Percentiles rank a stretch among this genome's conserved stretches.
Evolutionary conservation across 2,113 vertebrate genomes (phyloP).

Genomic region (Beaufortia kweichowensis): DNA sequence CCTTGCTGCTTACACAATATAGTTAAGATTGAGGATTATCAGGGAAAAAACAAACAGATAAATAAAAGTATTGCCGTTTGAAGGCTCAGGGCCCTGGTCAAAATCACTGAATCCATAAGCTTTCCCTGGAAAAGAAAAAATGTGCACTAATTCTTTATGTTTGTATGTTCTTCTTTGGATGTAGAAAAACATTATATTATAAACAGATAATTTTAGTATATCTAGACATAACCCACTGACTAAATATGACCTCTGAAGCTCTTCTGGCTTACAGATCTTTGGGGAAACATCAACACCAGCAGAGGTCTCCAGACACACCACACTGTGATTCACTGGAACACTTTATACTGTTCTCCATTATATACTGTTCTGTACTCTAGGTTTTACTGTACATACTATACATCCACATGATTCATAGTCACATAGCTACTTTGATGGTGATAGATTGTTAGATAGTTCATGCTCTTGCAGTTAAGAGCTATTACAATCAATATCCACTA

Average conservation of each 20-base stretch:
- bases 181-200: too few relatives aligned
- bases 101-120: too few relatives aligned
- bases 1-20: too few relatives aligned
- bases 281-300: neutral
- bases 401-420: too few relatives aligned
- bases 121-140: too few relatives aligned
- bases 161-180: too few relatives aligned
- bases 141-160: too few relatives aligned
- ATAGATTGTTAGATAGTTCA: neutral
- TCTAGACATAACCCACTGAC: neutral
- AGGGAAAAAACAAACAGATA: too few relatives aligned
- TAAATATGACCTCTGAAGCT: neutral
- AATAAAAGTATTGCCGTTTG: too few relatives aligned
- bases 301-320: neutral
- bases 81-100: too few relatives aligned
- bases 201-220: neutral
- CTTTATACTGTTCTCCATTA: neutral
- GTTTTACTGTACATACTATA: neutral
- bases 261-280: neutral
- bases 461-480: too few relatives aligned
- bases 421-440: neutral
- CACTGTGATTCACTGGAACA: neutral
- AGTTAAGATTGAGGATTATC: too few relatives aligned
- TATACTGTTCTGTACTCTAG: neutral
- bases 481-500: constrained; percentile 46